Base-by-base conservation (phyloP, 2,888 invertebrate species). In the Ennomos erosarius region DNA sequence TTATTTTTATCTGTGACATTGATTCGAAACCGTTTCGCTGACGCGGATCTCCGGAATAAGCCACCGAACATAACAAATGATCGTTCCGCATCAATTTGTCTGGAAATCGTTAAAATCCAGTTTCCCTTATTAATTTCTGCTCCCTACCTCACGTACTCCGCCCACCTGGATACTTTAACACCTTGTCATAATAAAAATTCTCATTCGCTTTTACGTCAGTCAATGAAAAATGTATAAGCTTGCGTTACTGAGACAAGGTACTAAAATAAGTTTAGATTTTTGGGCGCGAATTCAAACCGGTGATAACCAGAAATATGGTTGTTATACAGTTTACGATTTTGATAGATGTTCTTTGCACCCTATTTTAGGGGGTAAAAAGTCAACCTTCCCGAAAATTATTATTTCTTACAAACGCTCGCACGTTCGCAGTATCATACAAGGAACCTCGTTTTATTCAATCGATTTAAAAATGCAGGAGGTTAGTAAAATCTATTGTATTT, bases 101-200 rank as follows among this genome's bases (percentile, higher is more conserved):
- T 81, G 79, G 79, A 77, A 82, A 84, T 86, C 84, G 87, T 86
- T 87, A 87, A 85, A 86, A 85, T 85, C 82, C 78, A 80, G 87
- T 87, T 86, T 85, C 84, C 85, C 84, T 82, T 84, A 87, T 85
- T 86, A 90, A 90, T 90, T 88, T 88, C 79, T 83, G 82, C 80
- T 81, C 84, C 85, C 63, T 48, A 58, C 64, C 58, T 62, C 59
- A 59, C 59, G 59, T 51, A 51, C 51, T 59, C 45, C 38, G 49
- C 49, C 48, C 49, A 54, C 36, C 46, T 43, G 48, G 11, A 38
- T 38, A 9, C 13, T 37, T 10, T 42, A 50, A 10, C 1, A 51
- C 48, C 40, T 40, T 55, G 4, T 39, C 55, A 39, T 9, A 51
- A 16, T 57, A 35, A 55, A 13, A 52, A 46, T 11, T 1, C 9